Evolutionary conservation across 1,140 invertebrate species (phyloP).

Genomic region (Apocrypta bakeri): DNA sequence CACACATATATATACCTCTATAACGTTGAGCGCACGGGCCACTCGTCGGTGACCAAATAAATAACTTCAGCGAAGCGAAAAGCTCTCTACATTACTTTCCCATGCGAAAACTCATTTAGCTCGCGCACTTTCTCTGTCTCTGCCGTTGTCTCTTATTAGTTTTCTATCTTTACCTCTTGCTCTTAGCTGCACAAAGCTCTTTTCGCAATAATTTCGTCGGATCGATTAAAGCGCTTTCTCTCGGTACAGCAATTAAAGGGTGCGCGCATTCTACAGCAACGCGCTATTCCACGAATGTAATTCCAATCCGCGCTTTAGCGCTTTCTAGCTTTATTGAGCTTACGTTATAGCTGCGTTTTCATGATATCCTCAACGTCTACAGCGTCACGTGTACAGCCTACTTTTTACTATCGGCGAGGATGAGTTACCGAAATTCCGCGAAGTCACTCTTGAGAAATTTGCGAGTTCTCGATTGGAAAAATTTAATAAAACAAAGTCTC

Average conservation of each 20-base stretch:
- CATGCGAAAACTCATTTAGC: constrained; percentile 34
- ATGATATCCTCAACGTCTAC: constrained; percentile 13
- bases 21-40: background rate
- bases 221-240: constrained; percentile 26
- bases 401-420: background rate
- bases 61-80: background rate
- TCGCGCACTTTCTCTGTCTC: too few species aligned
- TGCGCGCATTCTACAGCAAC: constrained; percentile 36
- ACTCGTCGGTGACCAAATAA: background rate
- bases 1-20: too few species aligned
- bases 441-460: constrained; percentile 4
- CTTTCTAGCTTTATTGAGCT: constrained; percentile 46
- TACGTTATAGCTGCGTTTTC: background rate
- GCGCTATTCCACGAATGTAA: constrained; percentile 53
- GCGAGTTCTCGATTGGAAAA: background rate
- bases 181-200: background rate
- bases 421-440: constrained; percentile 12
- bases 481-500: background rate
- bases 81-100: constrained; percentile 4
- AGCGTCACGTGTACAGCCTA: background rate
- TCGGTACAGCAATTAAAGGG: constrained; percentile 51
- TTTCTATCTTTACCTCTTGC: constrained; percentile 7
- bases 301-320: constrained; percentile 47
- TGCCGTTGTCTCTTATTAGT: background rate
- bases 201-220: constrained; percentile 27